These are phyloP conservation scores for Alcedo atthis DNA, from an alignment of 2,797 vertebrate species.

Conservation along the genomic window DNA sequence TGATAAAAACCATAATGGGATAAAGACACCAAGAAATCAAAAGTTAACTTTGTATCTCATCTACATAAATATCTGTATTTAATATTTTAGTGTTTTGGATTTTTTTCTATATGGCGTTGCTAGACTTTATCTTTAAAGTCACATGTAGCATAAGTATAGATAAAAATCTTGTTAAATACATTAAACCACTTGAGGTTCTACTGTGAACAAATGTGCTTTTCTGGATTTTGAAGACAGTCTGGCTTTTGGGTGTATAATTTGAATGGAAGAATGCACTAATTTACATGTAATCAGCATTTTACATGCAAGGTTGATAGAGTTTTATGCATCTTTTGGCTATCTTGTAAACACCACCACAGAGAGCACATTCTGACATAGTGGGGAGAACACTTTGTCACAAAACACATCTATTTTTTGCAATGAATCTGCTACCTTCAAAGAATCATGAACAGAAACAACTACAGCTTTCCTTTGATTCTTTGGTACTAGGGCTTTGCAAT, in stretches of 20 bases:
- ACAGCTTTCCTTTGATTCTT: background rate
- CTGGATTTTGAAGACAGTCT: background rate
- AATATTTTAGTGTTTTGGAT: background rate
- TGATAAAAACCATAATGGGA: background rate
- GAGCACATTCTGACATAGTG: background rate
- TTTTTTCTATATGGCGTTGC: background rate
- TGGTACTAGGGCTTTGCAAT: background rate
- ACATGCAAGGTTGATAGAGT: background rate
- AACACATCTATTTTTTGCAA: background rate
- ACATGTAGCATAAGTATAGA: background rate
- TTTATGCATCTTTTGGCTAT: background rate
- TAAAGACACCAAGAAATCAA: background rate
- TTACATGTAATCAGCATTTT: conserved; percentile 16
- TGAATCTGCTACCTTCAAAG: background rate
- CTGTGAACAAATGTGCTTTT: background rate
- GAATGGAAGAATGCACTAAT: background rate
- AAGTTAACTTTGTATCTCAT: background rate
- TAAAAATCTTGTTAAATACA: background rate
- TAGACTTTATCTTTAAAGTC: background rate
- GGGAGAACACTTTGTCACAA: background rate
- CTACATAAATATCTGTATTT: background rate
- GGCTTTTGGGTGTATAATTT: background rate
- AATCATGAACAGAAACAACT: background rate
- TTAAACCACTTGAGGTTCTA: background rate
- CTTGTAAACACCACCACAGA: background rate